phyloP scores from a whole-genome alignment of 2,797 vertebrate species.

The Paramormyrops hopkinsi region DNA sequence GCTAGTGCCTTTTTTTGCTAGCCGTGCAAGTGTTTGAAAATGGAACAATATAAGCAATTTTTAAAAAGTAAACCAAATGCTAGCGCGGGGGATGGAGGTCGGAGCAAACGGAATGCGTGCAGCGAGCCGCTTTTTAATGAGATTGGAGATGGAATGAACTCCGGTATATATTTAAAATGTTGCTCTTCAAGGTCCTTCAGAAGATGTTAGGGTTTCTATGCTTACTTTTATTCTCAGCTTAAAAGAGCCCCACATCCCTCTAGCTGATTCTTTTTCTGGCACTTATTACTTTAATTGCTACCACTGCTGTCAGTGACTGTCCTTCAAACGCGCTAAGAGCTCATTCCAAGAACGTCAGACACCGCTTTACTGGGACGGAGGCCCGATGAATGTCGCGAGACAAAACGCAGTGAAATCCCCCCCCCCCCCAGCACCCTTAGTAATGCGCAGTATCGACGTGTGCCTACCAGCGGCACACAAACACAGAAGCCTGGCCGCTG shows the following conservation, averaged over 20 bases:
- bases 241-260: not conserved
- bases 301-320: not conserved
- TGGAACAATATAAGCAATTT: not conserved
- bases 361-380: not conserved
- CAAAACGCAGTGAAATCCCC: not conserved
- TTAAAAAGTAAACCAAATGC: not conserved
- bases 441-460: slow-evolving; percentile 9
- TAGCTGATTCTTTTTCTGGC: not conserved
- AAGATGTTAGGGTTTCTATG: not conserved
- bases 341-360: not conserved
- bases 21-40: not conserved
- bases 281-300: not conserved
- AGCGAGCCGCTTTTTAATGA: not conserved
- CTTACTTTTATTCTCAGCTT: not conserved
- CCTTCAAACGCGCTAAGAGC: not conserved
- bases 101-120: not conserved
- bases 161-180: not conserved
- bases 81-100: not conserved
- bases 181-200: slow-evolving; percentile 2
- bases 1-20: not conserved
- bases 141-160: not conserved
- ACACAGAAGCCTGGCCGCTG: not conserved
- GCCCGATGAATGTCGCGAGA: not conserved
- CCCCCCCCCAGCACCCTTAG: not conserved
- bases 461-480: not conserved